Evolutionary conservation across 2,888 invertebrate species (phyloP).

Genomic region (Priocnemis perturbator): DNA sequence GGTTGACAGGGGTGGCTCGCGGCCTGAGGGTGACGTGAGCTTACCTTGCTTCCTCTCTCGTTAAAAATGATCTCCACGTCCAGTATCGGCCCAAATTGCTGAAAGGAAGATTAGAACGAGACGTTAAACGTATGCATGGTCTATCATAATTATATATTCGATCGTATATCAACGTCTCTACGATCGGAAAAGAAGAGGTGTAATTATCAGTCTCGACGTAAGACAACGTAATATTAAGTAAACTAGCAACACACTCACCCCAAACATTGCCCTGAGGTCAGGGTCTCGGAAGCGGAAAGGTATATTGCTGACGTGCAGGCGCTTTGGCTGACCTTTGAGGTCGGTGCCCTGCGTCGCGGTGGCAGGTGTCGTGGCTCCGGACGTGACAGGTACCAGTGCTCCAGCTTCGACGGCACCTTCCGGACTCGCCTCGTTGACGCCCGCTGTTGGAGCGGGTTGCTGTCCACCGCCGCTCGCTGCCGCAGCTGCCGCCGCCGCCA

Average conservation of each 20-base stretch:
- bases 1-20: slow-evolving; percentile 64
- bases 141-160: too few species aligned
- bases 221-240: too few species aligned
- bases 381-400: slow-evolving; percentile 76
- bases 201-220: too few species aligned
- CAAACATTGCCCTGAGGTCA: slow-evolving; percentile 98
- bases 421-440: slow-evolving; percentile 66
- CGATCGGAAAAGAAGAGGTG: too few species aligned
- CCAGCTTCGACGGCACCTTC: slow-evolving; percentile 75
- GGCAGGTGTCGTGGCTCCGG: slow-evolving; percentile 75
- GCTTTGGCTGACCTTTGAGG: slow-evolving; percentile 89
- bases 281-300: slow-evolving; percentile 99
- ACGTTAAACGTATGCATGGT: too few species aligned
- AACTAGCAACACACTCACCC: slow-evolving; percentile 86
- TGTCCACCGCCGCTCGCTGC: slow-evolving; percentile 72
- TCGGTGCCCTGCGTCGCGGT: slow-evolving; percentile 78
- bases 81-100: slow-evolving; percentile 99
- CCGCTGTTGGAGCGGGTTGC: slow-evolving; percentile 69
- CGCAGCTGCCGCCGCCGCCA: slow-evolving; percentile 75
- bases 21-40: slow-evolving; percentile 71
- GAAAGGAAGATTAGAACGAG: slow-evolving; percentile 65
- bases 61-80: slow-evolving; percentile 99
- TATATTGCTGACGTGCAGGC: slow-evolving; percentile 99
- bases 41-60: slow-evolving; percentile 99
- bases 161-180: too few species aligned